Base-by-base conservation (phyloP, 2,797 vertebrate species). In the Choloepus didactylus region DNA sequence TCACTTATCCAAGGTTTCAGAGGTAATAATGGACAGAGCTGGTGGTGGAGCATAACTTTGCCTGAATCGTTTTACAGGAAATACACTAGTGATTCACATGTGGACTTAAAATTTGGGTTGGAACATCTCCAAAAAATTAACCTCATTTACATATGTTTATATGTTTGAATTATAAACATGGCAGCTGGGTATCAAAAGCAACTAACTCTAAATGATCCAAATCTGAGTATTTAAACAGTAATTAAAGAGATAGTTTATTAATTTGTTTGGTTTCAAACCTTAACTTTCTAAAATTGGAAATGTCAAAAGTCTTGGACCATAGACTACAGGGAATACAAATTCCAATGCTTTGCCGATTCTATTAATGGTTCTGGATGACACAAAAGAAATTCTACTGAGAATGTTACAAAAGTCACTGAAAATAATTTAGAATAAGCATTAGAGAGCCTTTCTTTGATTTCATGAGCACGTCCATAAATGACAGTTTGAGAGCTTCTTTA, bases 201-300 rank as follows among this genome's bases (percentile, higher is more conserved):
- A 72, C 60, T 66, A 83, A 85, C 35, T 70, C 41, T 86, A 31
- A 87, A 64, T 35, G 35, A 35, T 35, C 35, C 35, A 35, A 60
- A 49, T 56, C 35, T 73, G 46, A 91, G 27, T 51, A 72, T 76
- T 87, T 89, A 87, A 93, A 76, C 35, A 84, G 23, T 51, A 46
- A 87, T 11, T 81, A 6, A 69, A 87, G 25, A 67, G 56, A 51
- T 3, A 44, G 23, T 2, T 66, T 81, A 62, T 54, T 86, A 12
- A 95, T 41, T 35, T 54, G 35, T 72, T 84, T 81, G 19, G 49
- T 67, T 95, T 93, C 41, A 41, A 76, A 59, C 91, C 23, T 70
- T 62, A 84, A 70, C n/a, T 87, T 90, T 91, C 35, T 10, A 89
- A 92, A 93, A 64, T 6, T 81, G 64, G 46, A 93, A 90, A 77